A percentile compares a stretch with the other conserved stretches of the same genome.
phyloP scores from a whole-genome alignment of 2,888 invertebrate species.

The Eupithecia inturbata region DNA sequence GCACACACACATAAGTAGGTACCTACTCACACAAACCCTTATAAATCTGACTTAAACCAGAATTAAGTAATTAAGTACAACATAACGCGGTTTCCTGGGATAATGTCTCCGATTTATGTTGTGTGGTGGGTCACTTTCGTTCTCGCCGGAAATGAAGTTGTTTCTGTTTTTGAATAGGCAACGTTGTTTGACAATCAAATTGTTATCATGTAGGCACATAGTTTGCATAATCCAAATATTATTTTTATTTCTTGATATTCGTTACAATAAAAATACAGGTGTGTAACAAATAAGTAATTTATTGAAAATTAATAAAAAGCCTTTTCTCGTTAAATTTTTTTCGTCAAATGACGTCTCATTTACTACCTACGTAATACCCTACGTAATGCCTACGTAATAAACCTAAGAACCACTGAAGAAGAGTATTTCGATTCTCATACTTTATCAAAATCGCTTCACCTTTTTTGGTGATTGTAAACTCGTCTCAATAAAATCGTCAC shows the following conservation, averaged over 20 bases:
- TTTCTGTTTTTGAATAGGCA: slow-evolving; percentile 6
- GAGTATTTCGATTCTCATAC: too few species aligned
- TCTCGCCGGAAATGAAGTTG: slow-evolving; percentile 20
- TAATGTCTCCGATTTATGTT: slow-evolving; percentile 37
- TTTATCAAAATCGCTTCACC: too few species aligned
- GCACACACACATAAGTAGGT: neutral
- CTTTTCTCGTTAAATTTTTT: too few species aligned
- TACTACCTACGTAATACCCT: too few species aligned
- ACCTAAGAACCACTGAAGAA: too few species aligned
- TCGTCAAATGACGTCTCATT: too few species aligned
- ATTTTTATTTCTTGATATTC: too few species aligned
- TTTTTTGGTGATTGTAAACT: too few species aligned
- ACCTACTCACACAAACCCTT: slow-evolving; percentile 20
- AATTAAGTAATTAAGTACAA: slow-evolving; percentile 46
- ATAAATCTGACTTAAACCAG: slow-evolving; percentile 45
- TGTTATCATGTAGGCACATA: neutral
- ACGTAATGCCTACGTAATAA: too few species aligned
- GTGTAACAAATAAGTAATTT: too few species aligned
- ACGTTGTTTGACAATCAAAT: neutral
- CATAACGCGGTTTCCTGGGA: slow-evolving; percentile 39
- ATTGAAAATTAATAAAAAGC: too few species aligned
- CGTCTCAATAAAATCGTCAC: too few species aligned
- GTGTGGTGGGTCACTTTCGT: slow-evolving; percentile 32
- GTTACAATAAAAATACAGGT: neutral
- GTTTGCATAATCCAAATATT: neutral